Evolutionary conservation across 2,797 vertebrate species (phyloP).

Genomic region (Phataginus tetradactyla): DNA sequence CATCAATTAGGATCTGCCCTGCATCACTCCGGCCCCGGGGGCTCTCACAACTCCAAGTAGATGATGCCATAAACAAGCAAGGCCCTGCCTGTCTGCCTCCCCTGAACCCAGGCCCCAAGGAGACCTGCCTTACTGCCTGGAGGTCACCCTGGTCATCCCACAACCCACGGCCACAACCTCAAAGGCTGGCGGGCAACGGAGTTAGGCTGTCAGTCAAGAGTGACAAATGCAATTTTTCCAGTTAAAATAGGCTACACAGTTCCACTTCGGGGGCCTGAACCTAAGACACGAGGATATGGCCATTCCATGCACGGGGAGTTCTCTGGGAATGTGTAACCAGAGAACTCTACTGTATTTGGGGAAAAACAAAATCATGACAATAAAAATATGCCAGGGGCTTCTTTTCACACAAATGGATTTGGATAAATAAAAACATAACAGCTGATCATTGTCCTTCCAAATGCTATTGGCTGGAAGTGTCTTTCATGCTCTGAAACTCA

Average conservation of each 20-base stretch:
- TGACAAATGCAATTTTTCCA: background rate
- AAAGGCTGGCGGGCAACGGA: fast-evolving
- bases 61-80: conserved; percentile 81
- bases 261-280: background rate
- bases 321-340: background rate
- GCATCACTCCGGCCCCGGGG: conserved; percentile 72
- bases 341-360: fast-evolving
- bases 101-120: conserved; percentile 55
- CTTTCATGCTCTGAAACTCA: background rate
- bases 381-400: background rate
- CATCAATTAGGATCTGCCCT: conserved; percentile 79
- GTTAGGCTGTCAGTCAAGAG: background rate
- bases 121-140: background rate
- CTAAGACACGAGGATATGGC: background rate
- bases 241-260: background rate
- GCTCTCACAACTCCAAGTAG: conserved; percentile 82
- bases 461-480: background rate
- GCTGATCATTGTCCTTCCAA: background rate
- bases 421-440: background rate
- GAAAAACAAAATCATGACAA: background rate
- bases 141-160: background rate
- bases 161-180: background rate
- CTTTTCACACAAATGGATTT: background rate
- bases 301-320: background rate
- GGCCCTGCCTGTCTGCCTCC: conserved; percentile 77